Evolutionary conservation across 2,113 vertebrate genomes (phyloP), one percentile per base, ranked within the genome.

Genomic region (Phylloscopus whistleri): DNA sequence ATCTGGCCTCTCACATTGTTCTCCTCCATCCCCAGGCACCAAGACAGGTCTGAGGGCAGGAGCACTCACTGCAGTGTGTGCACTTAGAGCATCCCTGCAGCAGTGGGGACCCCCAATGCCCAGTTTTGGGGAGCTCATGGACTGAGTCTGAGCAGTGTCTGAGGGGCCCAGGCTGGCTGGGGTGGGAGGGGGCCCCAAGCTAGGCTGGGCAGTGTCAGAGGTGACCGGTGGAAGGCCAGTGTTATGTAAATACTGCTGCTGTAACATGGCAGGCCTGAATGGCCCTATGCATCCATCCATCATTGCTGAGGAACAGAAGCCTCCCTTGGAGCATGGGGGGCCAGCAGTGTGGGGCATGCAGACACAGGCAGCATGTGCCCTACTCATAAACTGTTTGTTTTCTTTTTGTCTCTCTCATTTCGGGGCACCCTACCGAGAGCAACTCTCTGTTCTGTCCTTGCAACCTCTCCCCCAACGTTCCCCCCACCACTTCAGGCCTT

Each of bases 241-340:
- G 98, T 99, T 99, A 99, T 99, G 99, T 99, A 99, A 99, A 99
- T 99, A 99, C 98, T 97, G 97, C 98, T 98, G 98, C 98, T 98
- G 98, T 98, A 98, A 99, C 98, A 99, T 98, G 98, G 98, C 97
- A 98, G 98, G 97, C 94, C 96, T 98, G 97, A 98, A 98, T 98
- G 97, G 98, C 98, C 98, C 98, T 98, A 94, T 97, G 97, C 96
- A 87, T 98, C 98, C 99, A 99, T 99, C 99, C 99, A 99, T 99
- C 99, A 99, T 98, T 97, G 97, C 98, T 94, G 98, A 96, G 97
- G 98, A 98, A 98, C 98, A 96, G 96, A 98, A 98, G 98, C 98
- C 98, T 98, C 98, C 97, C 89, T 81, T 95, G 97, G 97, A 97
- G 97, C 97, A 90, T 74, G 94, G 97, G 97, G 66, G 97, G 94